phyloP scores from a whole-genome alignment of 2,113 vertebrate species.

The Galeopterus variegatus region DNA sequence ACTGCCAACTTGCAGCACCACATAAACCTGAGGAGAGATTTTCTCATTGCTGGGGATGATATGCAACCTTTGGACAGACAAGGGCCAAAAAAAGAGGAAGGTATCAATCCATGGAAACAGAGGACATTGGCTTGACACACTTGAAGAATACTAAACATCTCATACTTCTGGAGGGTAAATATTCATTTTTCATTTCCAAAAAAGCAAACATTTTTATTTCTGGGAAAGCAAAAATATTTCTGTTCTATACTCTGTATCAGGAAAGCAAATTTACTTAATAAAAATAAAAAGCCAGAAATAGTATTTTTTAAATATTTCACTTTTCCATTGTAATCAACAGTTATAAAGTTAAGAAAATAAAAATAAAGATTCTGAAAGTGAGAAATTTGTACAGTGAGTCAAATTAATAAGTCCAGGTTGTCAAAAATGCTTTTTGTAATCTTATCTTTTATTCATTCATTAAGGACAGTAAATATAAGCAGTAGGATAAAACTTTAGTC shows the following conservation, averaged over 20 bases:
- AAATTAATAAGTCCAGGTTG: neutral
- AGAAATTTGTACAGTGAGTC: neutral
- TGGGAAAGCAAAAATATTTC: neutral
- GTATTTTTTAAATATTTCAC: neutral
- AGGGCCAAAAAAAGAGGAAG: neutral
- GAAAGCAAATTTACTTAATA: slow-evolving; percentile 46
- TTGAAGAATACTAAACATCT: neutral
- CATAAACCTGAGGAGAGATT: neutral
- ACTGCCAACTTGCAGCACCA: neutral
- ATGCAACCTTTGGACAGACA: neutral
- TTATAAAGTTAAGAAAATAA: slow-evolving; percentile 20
- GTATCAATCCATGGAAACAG: neutral
- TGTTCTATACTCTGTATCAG: neutral
- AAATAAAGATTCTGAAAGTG: slow-evolving; percentile 27
- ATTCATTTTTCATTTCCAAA: neutral
- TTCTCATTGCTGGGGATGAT: neutral
- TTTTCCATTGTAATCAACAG: neutral
- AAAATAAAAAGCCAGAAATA: neutral
- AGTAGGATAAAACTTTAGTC: neutral
- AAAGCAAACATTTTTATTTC: slow-evolving; percentile 15
- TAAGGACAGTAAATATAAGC: neutral
- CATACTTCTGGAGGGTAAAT: neutral
- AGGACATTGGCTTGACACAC: neutral
- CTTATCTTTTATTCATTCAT: neutral
- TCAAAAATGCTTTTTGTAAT: slow-evolving; percentile 29